Evolutionary conservation across 2,888 invertebrate species (phyloP), one percentile per base, ranked within the genome.

Genomic region (Nemoura dubitans): DNA sequence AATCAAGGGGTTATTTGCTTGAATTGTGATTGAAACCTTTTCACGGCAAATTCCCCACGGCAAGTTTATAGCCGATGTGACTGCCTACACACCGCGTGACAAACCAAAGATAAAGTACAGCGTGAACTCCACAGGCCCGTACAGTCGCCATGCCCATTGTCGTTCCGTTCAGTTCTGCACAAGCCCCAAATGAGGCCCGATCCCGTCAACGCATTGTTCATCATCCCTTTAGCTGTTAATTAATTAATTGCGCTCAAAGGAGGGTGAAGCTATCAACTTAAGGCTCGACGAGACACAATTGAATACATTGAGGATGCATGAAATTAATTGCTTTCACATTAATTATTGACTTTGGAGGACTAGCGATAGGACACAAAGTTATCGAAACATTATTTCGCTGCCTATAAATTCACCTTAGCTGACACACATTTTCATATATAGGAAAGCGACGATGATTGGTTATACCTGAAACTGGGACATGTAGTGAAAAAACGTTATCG

Each of bases 161-260:
- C 59, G 59, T 21, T 7, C 14, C 36, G 36, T 10, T n/a, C 36
- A 36, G 21, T 21, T 59, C 21, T 36, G 59, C 59, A 7, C 59
- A 59, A 59, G 59, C 1, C 59, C 14, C 59, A 21, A 59, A 10
- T 6, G 36, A 21, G 59, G 59, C 59, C 36, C 59, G 59, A 21
- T 25, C 2, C 26, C 21, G 76, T 7, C 27, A 5, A 27, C 25
- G 26, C 78, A 78, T 28, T 78, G 78, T 78, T 78, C 78, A 28
- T 78, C 78, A 78, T 78, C 78, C 78, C 27, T 78, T 78, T 59
- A 59, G 78, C 78, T 28, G 78, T 78, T 78, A 78, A 78, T 78
- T 78, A 78, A 78, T 78, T 78, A 78, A 78, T 78, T 78, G 78
- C 28, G 28, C 26, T 78, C 78, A 78, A 28, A 28, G 78, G 78